phyloP scores from a whole-genome alignment of 2,888 invertebrate species.

The Pseudococcus viburni region DNA sequence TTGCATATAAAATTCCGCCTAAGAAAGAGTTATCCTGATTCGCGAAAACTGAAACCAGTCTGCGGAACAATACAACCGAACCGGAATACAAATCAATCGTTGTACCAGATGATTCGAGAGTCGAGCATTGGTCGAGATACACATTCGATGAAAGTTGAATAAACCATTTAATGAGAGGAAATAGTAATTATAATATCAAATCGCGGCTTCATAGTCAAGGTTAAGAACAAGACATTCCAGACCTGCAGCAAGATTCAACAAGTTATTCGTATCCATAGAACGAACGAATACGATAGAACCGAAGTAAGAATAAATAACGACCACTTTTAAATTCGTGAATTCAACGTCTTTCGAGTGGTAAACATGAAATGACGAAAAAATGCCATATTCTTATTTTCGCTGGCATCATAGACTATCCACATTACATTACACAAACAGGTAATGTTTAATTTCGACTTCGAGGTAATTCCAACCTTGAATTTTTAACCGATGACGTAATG shows the following conservation, averaged over 20 bases:
- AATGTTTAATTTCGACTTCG: conserved; percentile 38
- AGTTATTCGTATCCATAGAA: conserved; percentile 25
- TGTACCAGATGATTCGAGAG: not conserved
- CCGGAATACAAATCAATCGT: conserved; percentile 12
- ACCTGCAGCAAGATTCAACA: conserved; percentile 53
- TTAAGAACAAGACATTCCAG: conserved; percentile 49
- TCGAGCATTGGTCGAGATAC: conserved; percentile 3
- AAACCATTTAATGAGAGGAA: conserved; percentile 57
- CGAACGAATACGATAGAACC: not conserved
- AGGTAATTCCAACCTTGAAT: conserved; percentile 42
- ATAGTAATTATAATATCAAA: conserved; percentile 59
- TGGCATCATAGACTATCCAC: not conserved
- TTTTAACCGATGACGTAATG: conserved; percentile 28
- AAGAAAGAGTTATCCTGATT: not conserved
- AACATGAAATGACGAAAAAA: conserved; percentile 19
- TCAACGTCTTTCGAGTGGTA: conserved; percentile 9
- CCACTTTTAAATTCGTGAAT: conserved; percentile 24
- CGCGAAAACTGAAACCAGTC: not conserved
- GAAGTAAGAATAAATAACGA: conserved; percentile 5
- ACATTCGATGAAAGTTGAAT: conserved; percentile 48
- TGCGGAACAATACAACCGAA: not conserved
- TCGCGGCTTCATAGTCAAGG: conserved; percentile 51
- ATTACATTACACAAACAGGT: not conserved
- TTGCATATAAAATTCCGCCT: not conserved
- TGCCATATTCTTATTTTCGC: conserved; percentile 2